Percentiles rank a stretch among this genome's conserved stretches.
These are phyloP conservation scores for Nycticebus coucang DNA, from an alignment of 2,113 vertebrate genomes.

Conservation along the genomic window DNA sequence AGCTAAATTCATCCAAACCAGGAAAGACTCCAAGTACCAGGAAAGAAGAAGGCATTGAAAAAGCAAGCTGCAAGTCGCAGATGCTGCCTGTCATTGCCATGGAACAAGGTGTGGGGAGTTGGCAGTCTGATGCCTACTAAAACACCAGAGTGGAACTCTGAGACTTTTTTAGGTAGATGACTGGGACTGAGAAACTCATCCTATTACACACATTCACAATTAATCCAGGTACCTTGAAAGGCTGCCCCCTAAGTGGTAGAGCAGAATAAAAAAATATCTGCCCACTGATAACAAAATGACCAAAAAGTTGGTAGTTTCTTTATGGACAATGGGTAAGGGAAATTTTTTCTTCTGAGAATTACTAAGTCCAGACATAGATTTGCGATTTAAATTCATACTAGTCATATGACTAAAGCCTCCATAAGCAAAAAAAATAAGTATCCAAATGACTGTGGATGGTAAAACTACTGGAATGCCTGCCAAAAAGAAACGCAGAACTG, in stretches of 20 bases:
- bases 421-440: background rate
- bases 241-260: background rate
- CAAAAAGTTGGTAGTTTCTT: background rate
- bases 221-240: background rate
- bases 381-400: slow-evolving; percentile 42
- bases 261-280: background rate
- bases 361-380: background rate
- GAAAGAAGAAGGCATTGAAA: background rate
- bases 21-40: background rate
- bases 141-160: background rate
- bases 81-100: background rate
- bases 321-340: background rate
- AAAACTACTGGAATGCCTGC: background rate
- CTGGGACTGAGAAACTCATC: background rate
- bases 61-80: background rate
- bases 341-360: background rate
- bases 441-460: background rate
- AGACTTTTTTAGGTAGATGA: background rate
- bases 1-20: background rate
- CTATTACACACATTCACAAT: background rate
- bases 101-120: background rate
- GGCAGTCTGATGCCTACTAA: background rate
- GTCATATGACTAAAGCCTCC: background rate
- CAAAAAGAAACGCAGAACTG: background rate
- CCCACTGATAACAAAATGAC: background rate